Evolutionary conservation across 2,888 invertebrate genomes (phyloP).

Genomic region (Drymonia ruficornis): DNA sequence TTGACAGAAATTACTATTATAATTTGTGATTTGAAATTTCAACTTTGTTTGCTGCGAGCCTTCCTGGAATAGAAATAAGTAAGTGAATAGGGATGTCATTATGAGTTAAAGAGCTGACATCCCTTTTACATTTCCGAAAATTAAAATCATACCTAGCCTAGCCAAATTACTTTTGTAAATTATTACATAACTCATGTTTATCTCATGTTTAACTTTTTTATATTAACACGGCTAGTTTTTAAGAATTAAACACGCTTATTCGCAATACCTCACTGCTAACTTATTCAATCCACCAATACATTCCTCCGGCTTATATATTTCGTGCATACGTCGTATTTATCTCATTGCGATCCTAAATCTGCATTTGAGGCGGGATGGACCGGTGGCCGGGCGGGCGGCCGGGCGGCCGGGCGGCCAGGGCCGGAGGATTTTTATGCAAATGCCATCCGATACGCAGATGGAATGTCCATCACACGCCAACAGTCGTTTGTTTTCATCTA

Average conservation of each 20-base stretch:
- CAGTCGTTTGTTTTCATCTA: slow-evolving; percentile 68
- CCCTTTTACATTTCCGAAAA: too few species aligned
- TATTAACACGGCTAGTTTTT: too few species aligned
- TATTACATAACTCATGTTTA: too few species aligned
- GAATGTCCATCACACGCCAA: slow-evolving; percentile 75
- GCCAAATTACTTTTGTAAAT: too few species aligned
- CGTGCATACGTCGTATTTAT: slow-evolving; percentile 48
- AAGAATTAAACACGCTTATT: neutral
- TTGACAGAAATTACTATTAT: too few species aligned
- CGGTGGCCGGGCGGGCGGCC: neutral
- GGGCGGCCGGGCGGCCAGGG: slow-evolving; percentile 41
- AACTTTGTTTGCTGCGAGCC: too few species aligned
- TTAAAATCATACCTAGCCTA: too few species aligned
- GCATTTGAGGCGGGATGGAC: slow-evolving; percentile 65
- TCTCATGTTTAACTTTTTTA: too few species aligned
- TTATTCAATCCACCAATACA: slow-evolving; percentile 49
- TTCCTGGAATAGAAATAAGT: too few species aligned
- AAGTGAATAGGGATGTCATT: too few species aligned
- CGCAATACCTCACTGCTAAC: slow-evolving; percentile 37
- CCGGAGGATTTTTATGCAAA: slow-evolving; percentile 76
- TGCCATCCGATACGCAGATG: slow-evolving; percentile 65
- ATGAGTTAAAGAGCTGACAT: too few species aligned
- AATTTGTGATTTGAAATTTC: too few species aligned
- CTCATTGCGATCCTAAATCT: slow-evolving; percentile 66
- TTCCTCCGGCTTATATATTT: slow-evolving; percentile 17